phyloP scores from a whole-genome alignment of 2,797 vertebrate genomes.

The Tapera naevia region DNA sequence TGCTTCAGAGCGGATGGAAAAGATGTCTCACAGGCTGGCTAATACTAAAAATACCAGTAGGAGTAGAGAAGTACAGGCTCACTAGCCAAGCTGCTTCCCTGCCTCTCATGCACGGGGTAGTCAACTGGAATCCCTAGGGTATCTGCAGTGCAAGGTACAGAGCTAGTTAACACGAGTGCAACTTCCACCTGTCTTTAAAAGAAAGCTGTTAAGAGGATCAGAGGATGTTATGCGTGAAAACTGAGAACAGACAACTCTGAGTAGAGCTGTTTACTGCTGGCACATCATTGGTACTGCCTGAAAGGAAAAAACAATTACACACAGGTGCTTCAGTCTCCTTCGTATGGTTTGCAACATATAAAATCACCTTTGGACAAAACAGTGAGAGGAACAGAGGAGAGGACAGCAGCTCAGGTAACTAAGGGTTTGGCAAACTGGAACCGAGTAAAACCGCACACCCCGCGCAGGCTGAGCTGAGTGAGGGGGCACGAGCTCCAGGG shows the following conservation, averaged over 20 bases:
- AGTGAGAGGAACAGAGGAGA: background rate
- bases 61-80: background rate
- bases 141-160: background rate
- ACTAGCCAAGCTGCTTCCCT: background rate
- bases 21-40: background rate
- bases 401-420: background rate
- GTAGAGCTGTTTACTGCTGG: background rate
- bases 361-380: background rate
- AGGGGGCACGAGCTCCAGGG: background rate
- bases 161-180: background rate
- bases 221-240: background rate
- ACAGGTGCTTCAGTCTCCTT: conserved; percentile 37
- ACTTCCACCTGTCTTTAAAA: conserved; percentile 22
- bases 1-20: background rate
- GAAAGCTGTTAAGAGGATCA: conserved; percentile 1
- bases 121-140: background rate
- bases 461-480: background rate
- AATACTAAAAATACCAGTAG: conserved; percentile 9
- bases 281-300: background rate
- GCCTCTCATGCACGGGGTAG: background rate
- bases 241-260: background rate
- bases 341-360: background rate
- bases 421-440: background rate
- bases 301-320: background rate
- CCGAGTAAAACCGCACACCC: background rate